Evolutionary conservation across 1,140 invertebrate species (phyloP).

Genomic region (Drosophila sp.): DNA sequence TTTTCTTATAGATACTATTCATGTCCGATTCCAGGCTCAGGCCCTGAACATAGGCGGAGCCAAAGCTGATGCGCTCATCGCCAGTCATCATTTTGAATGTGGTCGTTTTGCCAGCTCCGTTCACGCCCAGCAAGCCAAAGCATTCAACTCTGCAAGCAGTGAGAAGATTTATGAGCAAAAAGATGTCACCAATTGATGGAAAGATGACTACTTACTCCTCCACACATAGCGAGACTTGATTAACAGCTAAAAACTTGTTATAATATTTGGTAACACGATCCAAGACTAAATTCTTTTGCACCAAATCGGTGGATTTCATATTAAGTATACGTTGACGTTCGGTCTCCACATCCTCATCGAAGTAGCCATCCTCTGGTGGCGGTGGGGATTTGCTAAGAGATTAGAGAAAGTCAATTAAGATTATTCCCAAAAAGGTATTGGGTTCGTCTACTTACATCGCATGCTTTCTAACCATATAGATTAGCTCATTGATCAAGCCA

Average conservation of each 20-base stretch:
- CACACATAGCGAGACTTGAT: slow-evolving; percentile 86
- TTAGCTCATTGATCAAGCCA: slow-evolving; percentile 53
- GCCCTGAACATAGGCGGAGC: slow-evolving; percentile 84
- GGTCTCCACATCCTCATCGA: slow-evolving; percentile 82
- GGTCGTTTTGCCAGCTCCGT: slow-evolving; percentile 94
- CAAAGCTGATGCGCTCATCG: slow-evolving; percentile 86
- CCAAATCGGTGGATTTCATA: slow-evolving; percentile 47
- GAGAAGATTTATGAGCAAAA: background rate
- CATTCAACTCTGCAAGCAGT: slow-evolving; percentile 87
- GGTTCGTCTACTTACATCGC: slow-evolving; percentile 40
- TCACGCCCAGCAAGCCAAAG: slow-evolving; percentile 95
- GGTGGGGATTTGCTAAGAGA: slow-evolving; percentile 51
- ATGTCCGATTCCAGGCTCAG: slow-evolving; percentile 84
- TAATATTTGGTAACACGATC: slow-evolving; percentile 87
- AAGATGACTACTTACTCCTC: slow-evolving; percentile 63
- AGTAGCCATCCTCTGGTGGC: slow-evolving; percentile 43
- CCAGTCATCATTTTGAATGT: slow-evolving; percentile 96
- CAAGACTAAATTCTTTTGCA: slow-evolving; percentile 79
- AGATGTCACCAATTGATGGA: background rate
- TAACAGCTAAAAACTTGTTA: slow-evolving; percentile 87
- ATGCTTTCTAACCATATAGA: slow-evolving; percentile 40
- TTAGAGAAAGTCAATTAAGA: background rate
- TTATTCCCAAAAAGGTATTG: too few relatives aligned
- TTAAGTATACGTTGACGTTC: slow-evolving; percentile 78
- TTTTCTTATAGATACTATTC: slow-evolving; percentile 85